These are phyloP conservation scores for Coendou prehensilis DNA, from an alignment of 2,797 vertebrate species.

Conservation along the genomic window DNA sequence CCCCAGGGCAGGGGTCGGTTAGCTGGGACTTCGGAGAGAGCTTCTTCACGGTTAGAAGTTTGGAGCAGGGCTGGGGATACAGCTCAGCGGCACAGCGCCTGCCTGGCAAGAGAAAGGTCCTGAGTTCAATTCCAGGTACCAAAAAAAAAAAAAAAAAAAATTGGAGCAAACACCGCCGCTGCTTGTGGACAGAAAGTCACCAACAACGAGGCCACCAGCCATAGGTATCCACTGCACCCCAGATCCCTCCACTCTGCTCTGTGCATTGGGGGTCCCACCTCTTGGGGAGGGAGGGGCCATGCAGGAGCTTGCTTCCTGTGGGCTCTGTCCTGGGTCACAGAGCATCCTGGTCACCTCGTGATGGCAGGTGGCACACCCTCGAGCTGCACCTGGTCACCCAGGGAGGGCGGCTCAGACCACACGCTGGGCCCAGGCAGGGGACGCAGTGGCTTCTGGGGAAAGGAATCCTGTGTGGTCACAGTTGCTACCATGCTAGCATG, in stretches of 20 bases:
- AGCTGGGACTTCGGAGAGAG: not conserved
- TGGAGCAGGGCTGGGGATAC: not conserved
- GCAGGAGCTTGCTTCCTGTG: constrained; percentile 54
- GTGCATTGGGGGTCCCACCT: constrained; percentile 82
- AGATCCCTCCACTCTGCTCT: constrained; percentile 84
- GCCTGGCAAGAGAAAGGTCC: too few species aligned
- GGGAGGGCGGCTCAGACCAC: not conserved
- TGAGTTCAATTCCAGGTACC: too few species aligned
- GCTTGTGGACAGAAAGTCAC: not conserved
- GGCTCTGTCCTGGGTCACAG: too few species aligned
- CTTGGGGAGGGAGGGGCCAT: constrained; percentile 86
- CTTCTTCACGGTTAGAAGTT: not conserved
- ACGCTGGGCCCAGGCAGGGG: not conserved
- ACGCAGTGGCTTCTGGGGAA: not conserved
- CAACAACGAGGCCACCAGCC: accelerated
- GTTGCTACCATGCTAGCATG: not conserved
- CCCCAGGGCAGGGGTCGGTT: not conserved
- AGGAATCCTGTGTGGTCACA: not conserved
- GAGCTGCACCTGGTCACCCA: not conserved
- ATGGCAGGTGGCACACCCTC: accelerated
- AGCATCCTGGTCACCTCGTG: accelerated
- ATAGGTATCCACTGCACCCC: not conserved
- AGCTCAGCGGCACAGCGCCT: too few species aligned
- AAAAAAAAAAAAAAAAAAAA: too few species aligned
- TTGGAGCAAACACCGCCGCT: not conserved